A percentile compares a stretch with the other conserved stretches of the same genome.
Evolutionary conservation across 2,888 invertebrate species (phyloP).

Genomic region (Plusia festucae): DNA sequence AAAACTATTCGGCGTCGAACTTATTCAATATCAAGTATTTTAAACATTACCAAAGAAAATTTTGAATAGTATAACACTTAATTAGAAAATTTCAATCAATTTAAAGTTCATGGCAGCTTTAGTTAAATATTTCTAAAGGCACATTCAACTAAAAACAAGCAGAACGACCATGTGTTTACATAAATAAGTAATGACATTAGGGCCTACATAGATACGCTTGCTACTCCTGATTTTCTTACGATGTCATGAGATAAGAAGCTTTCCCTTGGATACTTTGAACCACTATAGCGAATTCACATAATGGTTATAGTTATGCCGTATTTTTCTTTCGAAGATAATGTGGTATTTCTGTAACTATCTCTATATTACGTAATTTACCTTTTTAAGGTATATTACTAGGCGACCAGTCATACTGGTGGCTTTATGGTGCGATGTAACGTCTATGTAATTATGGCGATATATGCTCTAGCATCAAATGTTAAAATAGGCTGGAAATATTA

Average conservation of each 20-base stretch:
- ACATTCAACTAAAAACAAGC: conserved; percentile 7
- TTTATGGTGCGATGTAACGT: background rate
- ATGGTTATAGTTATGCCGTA: conserved; percentile 46
- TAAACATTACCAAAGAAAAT: background rate
- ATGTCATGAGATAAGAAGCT: conserved; percentile 54
- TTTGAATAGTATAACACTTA: background rate
- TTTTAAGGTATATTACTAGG: background rate
- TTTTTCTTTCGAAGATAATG: conserved; percentile 45
- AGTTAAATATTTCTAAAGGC: background rate
- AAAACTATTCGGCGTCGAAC: conserved; percentile 20
- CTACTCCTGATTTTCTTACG: conserved; percentile 43
- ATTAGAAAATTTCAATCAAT: background rate
- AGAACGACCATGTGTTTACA: conserved; percentile 2
- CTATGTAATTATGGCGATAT: background rate
- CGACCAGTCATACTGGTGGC: background rate
- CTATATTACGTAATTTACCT: conserved; percentile 29
- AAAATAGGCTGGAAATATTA: background rate
- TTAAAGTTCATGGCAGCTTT: background rate
- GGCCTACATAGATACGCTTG: conserved; percentile 11
- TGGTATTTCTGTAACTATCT: conserved; percentile 33
- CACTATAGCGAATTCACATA: conserved; percentile 48
- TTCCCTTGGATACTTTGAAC: conserved; percentile 56
- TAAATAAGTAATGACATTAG: conserved; percentile 42
- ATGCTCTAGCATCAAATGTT: background rate
- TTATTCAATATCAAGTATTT: conserved; percentile 4